Evolutionary conservation across 1,140 invertebrate genomes (phyloP).

Genomic region (Epicauta chinensis): DNA sequence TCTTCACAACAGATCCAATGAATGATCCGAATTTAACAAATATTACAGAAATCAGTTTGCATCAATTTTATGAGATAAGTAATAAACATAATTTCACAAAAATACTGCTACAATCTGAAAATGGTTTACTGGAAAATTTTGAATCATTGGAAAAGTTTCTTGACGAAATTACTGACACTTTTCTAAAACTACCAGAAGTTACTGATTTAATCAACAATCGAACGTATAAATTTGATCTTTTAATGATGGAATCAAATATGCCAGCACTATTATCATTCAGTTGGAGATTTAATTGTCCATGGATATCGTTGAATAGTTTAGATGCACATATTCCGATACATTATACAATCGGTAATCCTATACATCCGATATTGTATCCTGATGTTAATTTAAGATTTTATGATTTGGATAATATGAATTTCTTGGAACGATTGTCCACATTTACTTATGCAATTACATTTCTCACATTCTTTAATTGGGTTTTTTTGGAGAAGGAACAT

Average conservation of each 20-base stretch:
- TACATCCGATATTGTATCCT: constrained; percentile 35
- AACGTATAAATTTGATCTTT: constrained; percentile 37
- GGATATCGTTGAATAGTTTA: constrained; percentile 33
- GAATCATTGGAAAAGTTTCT: not conserved
- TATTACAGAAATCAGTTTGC: not conserved
- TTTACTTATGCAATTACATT: constrained; percentile 25
- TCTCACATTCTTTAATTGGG: not conserved
- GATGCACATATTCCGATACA: constrained; percentile 22
- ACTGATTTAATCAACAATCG: not conserved
- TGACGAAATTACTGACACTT: not conserved
- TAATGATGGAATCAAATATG: constrained; percentile 33
- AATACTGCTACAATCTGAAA: not conserved
- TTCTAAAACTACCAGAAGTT: not conserved
- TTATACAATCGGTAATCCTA: constrained; percentile 33
- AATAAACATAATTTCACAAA: not conserved
- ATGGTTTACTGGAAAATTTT: not conserved
- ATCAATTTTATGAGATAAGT: not conserved
- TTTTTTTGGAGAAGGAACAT: constrained; percentile 26
- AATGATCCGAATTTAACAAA: constrained; percentile 25
- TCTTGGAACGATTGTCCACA: constrained; percentile 35
- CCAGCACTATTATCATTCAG: constrained; percentile 29
- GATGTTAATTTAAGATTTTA: constrained; percentile 24
- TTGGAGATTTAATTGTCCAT: constrained; percentile 35
- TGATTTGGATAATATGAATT: constrained; percentile 11
- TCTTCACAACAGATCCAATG: constrained; percentile 40